A percentile compares a stretch with the other conserved stretches of the same genome.
These are phyloP conservation scores for Rutpela maculata DNA, from an alignment of 2,888 invertebrate species.

Conservation along the genomic window DNA sequence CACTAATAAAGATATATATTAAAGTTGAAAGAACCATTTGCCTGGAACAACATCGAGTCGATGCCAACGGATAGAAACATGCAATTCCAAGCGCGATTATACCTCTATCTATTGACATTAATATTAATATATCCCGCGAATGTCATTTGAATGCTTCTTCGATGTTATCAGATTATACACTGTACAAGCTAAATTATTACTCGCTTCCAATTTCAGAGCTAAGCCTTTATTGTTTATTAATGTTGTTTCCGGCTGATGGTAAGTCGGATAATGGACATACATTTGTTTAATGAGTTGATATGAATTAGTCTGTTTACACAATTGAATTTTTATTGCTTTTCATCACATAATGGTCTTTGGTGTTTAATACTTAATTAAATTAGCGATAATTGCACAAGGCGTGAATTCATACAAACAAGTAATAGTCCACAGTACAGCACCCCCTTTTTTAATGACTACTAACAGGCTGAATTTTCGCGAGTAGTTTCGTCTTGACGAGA, in stretches of 20 bases:
- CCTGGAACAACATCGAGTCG: neutral
- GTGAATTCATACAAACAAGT: no score
- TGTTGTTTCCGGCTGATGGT: constrained; percentile 13
- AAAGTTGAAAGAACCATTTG: neutral
- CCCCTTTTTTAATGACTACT: no score
- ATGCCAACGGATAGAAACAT: neutral
- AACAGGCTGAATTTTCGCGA: no score
- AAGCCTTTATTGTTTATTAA: constrained; percentile 44
- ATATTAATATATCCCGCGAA: constrained; percentile 7
- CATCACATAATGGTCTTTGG: neutral
- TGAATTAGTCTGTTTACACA: neutral
- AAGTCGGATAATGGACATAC: neutral
- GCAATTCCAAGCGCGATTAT: neutral
- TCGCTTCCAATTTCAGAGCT: constrained; percentile 42
- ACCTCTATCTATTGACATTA: constrained; percentile 7
- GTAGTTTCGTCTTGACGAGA: no score
- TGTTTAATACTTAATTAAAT: no score
- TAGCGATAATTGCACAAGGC: no score
- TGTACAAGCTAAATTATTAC: constrained; percentile 41
- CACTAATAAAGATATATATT: neutral
- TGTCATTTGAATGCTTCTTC: constrained; percentile 45
- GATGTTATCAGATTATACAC: constrained; percentile 49
- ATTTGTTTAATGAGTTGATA: neutral
- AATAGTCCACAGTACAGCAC: no score
- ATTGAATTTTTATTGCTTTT: neutral